phyloP scores from a whole-genome alignment of 2,888 invertebrate genomes.

The Coenonympha arcania region DNA sequence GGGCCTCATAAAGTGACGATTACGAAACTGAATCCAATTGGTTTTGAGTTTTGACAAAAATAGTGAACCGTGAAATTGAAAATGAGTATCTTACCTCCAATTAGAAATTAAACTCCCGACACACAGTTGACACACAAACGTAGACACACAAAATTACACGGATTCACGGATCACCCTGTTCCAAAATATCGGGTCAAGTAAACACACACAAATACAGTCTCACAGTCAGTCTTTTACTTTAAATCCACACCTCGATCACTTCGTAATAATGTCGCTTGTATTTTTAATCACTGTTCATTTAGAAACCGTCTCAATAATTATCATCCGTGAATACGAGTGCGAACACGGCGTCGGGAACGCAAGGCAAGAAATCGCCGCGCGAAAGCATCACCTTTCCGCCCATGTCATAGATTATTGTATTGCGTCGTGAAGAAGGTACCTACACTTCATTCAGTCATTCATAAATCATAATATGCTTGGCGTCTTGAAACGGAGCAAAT shows the following conservation, averaged over 20 bases:
- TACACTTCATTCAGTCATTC: slow-evolving; percentile 32
- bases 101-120: slow-evolving; percentile 42
- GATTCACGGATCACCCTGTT: slow-evolving; percentile 6
- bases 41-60: background rate
- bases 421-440: slow-evolving; percentile 33
- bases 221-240: slow-evolving; percentile 39
- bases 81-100: slow-evolving; percentile 41
- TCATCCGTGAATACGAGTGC: slow-evolving; percentile 68
- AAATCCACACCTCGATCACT: slow-evolving; percentile 52
- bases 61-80: background rate
- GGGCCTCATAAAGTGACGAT: slow-evolving; percentile 11
- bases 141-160: slow-evolving; percentile 49
- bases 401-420: slow-evolving; percentile 50
- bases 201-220: slow-evolving; percentile 54
- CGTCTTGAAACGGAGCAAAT: too few species aligned
- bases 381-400: slow-evolving; percentile 56
- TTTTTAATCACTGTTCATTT: slow-evolving; percentile 57
- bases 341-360: slow-evolving; percentile 62
- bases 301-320: slow-evolving; percentile 51
- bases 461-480: too few species aligned
- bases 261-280: slow-evolving; percentile 38
- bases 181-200: slow-evolving; percentile 40
- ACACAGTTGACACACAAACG: slow-evolving; percentile 56
- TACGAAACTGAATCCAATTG: slow-evolving; percentile 30
- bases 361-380: slow-evolving; percentile 60